Evolutionary conservation across 2,797 vertebrate genomes (phyloP), one percentile per base, ranked within the genome.

Genomic region (Xenentodon cancila): DNA sequence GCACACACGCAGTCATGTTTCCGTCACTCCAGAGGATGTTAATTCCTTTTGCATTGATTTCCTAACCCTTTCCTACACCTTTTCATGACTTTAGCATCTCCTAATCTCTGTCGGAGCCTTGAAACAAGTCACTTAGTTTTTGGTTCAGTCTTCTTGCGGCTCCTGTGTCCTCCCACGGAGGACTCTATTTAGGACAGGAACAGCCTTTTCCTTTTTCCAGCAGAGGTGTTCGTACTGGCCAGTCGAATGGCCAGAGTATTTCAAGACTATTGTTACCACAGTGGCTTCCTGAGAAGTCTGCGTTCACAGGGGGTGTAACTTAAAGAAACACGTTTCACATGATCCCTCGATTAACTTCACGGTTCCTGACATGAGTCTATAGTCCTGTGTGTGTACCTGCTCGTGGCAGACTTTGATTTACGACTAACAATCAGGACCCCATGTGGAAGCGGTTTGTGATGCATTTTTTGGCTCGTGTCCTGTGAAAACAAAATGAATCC

Each of bases 401-500:
- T 9, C 9, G 22, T 32, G 22, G 18, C 46, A 42, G 40, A 9
- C 21, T 59, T 56, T 58, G 44, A 54, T 68, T 60, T 42, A 53
- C 59, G 20, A 13, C 46, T 51, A 15, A 66, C 16, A 27, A n/a
- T 53, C 32, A 20, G 50, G 22, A 48, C 48, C 52, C 44, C 45
- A 30, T 37, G 27, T 44, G 45, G 32, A 42, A 50, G 46, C 12
- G 34, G 7, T 17, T 50, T 17, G 20, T 44, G 17, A 12, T 64
- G 62, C 34, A 17, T 3, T 30, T 55, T 53, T 25, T 60, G 59
- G 66, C 40, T 49, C 15, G 22, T 50, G 45, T 61, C 43, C 58
- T 55, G 19, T 49, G 9, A 50, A 69, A 61, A 61, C 45, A 61
- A n/a, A 48, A n/a, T 30, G 37, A 61, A 47, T 19, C 30, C 30